Base-by-base conservation (phyloP, 2,113 vertebrate genomes). In the Cyprinus carpio region DNA sequence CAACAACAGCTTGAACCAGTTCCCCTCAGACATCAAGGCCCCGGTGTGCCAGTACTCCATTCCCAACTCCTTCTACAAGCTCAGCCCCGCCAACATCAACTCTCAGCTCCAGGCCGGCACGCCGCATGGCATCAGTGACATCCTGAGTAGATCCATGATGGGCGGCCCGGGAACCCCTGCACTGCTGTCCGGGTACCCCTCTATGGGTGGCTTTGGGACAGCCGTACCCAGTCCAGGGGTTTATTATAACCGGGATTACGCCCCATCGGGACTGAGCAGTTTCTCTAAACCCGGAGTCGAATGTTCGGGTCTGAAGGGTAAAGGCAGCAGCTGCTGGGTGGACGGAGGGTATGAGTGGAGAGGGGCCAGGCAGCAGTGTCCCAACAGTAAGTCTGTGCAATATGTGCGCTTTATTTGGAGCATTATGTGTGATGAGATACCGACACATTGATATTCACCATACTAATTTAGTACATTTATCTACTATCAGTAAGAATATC, bases 1-100 rank as follows among this genome's bases (percentile, higher is more conserved):
- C 92, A 98, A 97, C 93, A 94, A 96, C 90, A 87, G 96, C 69
- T 91, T 96, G 0, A 95, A 97, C 93, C 95, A 96, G 34, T 93
- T 97, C 88, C 95, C 97, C 87, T 93, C 96, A 0, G 97, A 99
- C 87, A 90, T 97, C 87, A 99, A 99, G 94, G 94, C 96, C 0
- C 96, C 97, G 0, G 91, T 99, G 92, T 99, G 97, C 92, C 98
- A 98, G 92, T 99, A 98, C 86, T 95, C 98, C 0, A 90, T 97
- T 90, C 96, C 97, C 92, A 97, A 97, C 93, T 96, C 97, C 80
- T 99, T 99, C 95, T 99, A 98, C 96, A 99, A 99, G 94, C 95
- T 99, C 91, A 94, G 92, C 72, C 89, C 95, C 0, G 95, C 77
- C 43, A 84, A 94, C 79, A 92, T 99, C 20, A 95, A 95, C 31